These are phyloP conservation scores for Hormiphora californensis DNA, from an alignment of 37 sponge, comb jelly and placozoan species.

Conservation along the genomic window DNA sequence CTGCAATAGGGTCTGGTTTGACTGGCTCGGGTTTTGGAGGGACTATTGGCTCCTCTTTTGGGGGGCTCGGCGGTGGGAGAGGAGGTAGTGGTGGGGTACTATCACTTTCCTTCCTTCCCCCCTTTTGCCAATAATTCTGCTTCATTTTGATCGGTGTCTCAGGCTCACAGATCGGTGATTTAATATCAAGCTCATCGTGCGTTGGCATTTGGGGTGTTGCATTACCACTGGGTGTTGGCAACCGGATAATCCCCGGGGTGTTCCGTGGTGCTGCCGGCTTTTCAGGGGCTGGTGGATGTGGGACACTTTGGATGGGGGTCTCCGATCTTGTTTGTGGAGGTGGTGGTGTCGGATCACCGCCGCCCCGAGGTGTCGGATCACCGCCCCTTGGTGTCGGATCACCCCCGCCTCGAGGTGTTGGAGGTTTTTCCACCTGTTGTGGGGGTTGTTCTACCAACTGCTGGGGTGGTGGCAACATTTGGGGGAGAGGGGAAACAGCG, in stretches of 20 bases:
- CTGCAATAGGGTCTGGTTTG: not conserved
- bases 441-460: not conserved
- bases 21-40: too few species aligned
- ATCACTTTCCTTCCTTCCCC: not conserved
- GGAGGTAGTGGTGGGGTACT: not conserved
- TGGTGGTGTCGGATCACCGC: not conserved
- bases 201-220: constrained; percentile 25
- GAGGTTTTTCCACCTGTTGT: not conserved
- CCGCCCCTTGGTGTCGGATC: not conserved
- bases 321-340: not conserved
- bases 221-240: too few species aligned
- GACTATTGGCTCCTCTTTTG: not conserved
- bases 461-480: too few species aligned
- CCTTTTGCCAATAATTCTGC: constrained; percentile 41
- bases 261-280: not conserved
- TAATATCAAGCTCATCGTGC: constrained; percentile 24
- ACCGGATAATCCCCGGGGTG: constrained; percentile 11
- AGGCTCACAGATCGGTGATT: constrained; percentile 33
- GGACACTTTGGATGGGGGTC: not conserved
- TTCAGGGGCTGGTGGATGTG: not conserved
- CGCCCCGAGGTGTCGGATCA: not conserved
- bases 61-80: not conserved
- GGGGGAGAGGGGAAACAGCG: too few species aligned
- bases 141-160: constrained; percentile 1
- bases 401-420: not conserved